Base-by-base conservation (phyloP, 2,888 invertebrate species). In the Parnassius orleans region DNA sequence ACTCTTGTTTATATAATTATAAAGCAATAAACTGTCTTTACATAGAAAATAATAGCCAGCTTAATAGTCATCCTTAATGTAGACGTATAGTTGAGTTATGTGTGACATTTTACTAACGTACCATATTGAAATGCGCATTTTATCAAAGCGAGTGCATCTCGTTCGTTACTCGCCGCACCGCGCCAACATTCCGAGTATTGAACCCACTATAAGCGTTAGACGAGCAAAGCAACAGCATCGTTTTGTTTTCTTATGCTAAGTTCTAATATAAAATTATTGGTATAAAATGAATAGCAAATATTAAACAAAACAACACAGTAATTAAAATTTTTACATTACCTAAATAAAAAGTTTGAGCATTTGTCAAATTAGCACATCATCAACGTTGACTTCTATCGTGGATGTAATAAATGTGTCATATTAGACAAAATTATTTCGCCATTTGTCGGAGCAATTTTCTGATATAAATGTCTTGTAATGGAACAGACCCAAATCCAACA, bases 131-230 rank as follows among this genome's bases (percentile, higher is more conserved):
- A 87, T 85, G 83, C 85, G 74, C 78, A 71, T 75, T 80, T 83
- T 89, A 89, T 90, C 90, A 76, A 74, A 70, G 74, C 75, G 73
- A 69, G 83, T 77, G 80, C 81, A 90, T 90, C 90, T 83, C 76
- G 84, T 87, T 90, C 87, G 87, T 90, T 90, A 90, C 87, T 68
- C 73, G 80, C 82, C 66, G 68, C 69, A 73, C 72, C 70, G 42
- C 54, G 48, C 14, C 14, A 12, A 33, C 41, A 64, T 69, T 68
- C 70, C 75, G 87, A 76, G 79, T 88, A 83, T 88, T 89, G 89
- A 90, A 87, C 88, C 74, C 82, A 70, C 81, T 80, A 84, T 84
- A 80, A 79, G 86, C 81, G 83, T 89, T 90, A 89, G 89, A 88
- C 80, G 44, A 51, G 50, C 42, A 43, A 57, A 33, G 44, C 51